Percentiles rank a stretch among this genome's conserved stretches.
phyloP scores from a whole-genome alignment of 2,797 vertebrate species.

The Lagodon rhomboides region DNA sequence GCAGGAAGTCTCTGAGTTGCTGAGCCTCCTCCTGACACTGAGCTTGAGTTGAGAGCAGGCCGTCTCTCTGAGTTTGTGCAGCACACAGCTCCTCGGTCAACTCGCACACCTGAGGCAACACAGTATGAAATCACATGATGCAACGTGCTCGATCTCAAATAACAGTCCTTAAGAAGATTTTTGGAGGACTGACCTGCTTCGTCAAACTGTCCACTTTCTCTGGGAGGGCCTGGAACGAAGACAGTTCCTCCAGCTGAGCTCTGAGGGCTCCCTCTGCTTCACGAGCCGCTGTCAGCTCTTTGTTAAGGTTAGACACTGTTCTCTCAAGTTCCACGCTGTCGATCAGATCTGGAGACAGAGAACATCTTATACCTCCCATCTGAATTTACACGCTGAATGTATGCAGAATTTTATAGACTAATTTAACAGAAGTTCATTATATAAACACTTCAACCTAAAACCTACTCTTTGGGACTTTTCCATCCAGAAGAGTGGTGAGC shows the following conservation, averaged over 20 bases:
- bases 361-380: constrained; percentile 5
- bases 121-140: neutral
- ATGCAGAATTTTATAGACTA: neutral
- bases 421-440: neutral
- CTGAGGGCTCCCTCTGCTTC: constrained; percentile 80
- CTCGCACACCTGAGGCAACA: constrained; percentile 59
- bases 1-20: constrained; percentile 72
- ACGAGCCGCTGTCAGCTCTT: constrained; percentile 67
- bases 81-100: constrained; percentile 66
- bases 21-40: constrained; percentile 72
- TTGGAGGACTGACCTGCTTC: constrained; percentile 61
- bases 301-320: constrained; percentile 79
- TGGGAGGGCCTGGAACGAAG: constrained; percentile 55
- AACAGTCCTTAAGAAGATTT: neutral
- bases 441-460: neutral
- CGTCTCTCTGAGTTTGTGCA: constrained; percentile 49
- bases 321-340: constrained; percentile 86
- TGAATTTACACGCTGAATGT: neutral
- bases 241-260: constrained; percentile 80
- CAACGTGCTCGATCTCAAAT: neutral
- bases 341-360: constrained; percentile 81
- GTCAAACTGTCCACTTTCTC: constrained; percentile 62
- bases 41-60: constrained; percentile 67
- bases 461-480: constrained; percentile 92
- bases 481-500: constrained; percentile 87